Percentiles rank a stretch among this genome's conserved stretches.
phyloP scores from a whole-genome alignment of 2,113 vertebrate species.

The Pangasianodon gigas region DNA sequence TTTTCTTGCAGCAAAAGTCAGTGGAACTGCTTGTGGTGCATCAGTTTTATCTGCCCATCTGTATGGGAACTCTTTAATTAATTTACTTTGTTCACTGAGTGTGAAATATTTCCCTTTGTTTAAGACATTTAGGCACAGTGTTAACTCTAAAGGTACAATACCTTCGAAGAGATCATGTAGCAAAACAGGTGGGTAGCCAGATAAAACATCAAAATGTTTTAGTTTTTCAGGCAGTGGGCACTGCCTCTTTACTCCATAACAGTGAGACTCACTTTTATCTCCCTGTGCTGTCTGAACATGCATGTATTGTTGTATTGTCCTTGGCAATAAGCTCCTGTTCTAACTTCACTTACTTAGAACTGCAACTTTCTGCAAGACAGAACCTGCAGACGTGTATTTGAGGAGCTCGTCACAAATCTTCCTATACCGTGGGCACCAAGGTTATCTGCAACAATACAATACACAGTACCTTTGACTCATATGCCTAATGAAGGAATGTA shows the following conservation, averaged over 20 bases:
- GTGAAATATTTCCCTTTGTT: conserved; percentile 24
- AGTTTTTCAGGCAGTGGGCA: too few species aligned
- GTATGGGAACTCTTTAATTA: too few species aligned
- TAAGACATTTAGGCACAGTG: conserved; percentile 35
- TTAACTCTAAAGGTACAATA: conserved; percentile 36
- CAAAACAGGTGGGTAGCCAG: conserved; percentile 34
- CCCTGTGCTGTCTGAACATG: too few species aligned
- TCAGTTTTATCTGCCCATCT: conserved; percentile 1
- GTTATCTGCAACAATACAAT: not conserved
- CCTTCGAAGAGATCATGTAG: not conserved
- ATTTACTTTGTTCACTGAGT: too few species aligned
- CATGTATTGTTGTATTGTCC: too few species aligned
- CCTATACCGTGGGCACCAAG: not conserved
- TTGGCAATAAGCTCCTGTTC: not conserved
- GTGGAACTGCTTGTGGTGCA: not conserved
- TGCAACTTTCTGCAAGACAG: not conserved
- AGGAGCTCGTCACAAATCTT: not conserved
- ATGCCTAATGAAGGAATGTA: not conserved
- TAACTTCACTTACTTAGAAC: not conserved
- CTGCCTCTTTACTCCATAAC: too few species aligned
- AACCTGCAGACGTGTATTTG: not conserved
- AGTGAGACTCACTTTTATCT: too few species aligned
- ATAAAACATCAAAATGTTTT: not conserved
- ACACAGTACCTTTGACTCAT: not conserved
- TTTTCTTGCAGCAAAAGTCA: too few species aligned